These are phyloP conservation scores for Rhagophthalmus giganteus DNA, from an alignment of 2,888 invertebrate species.

Conservation along the genomic window DNA sequence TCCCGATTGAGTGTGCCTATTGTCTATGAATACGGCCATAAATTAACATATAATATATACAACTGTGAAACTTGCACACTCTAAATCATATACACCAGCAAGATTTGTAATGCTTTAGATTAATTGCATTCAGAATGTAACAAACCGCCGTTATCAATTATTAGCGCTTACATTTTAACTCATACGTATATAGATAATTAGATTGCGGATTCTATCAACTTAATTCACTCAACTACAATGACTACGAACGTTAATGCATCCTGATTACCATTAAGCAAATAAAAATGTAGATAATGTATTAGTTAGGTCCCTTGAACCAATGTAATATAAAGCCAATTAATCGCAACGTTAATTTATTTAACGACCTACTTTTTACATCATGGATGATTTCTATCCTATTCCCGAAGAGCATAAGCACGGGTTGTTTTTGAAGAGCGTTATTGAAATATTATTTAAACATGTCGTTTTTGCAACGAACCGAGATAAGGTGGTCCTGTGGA, in stretches of 20 bases:
- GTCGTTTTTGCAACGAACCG: slow-evolving; percentile 53
- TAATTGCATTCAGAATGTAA: no score
- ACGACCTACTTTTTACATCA: background rate
- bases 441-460: slow-evolving; percentile 52
- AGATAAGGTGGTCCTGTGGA: slow-evolving; percentile 59
- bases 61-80: no score
- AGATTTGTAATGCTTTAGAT: no score
- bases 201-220: slow-evolving; percentile 24
- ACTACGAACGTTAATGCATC: slow-evolving; percentile 23
- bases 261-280: slow-evolving; percentile 25
- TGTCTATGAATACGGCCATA: no score
- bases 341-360: slow-evolving; percentile 16
- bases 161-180: background rate
- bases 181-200: slow-evolving; percentile 9
- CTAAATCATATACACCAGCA: no score
- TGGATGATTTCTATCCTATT: slow-evolving; percentile 47
- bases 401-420: slow-evolving; percentile 52
- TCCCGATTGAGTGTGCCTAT: no score
- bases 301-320: slow-evolving; percentile 11
- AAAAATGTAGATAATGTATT: slow-evolving; percentile 17
- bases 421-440: slow-evolving; percentile 52
- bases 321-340: slow-evolving; percentile 25
- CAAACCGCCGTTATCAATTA: background rate
- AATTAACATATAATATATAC: no score
- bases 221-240: slow-evolving; percentile 27